These are phyloP conservation scores for Chelonia mydas DNA, from an alignment of 2,797 vertebrate species.

Conservation along the genomic window DNA sequence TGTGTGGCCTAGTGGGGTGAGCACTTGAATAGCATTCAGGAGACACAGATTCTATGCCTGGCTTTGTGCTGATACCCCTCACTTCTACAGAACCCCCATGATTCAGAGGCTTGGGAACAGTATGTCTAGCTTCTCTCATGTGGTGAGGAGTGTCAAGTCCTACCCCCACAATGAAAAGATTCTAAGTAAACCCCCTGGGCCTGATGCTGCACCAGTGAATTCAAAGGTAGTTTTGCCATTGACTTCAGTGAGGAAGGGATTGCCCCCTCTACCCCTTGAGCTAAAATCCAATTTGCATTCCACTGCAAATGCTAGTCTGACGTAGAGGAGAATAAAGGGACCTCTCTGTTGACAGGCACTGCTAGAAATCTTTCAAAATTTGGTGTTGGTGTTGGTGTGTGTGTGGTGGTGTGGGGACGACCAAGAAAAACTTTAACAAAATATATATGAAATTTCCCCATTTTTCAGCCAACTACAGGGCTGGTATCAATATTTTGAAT, in stretches of 20 bases:
- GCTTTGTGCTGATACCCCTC: background rate
- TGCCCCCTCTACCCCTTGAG: background rate
- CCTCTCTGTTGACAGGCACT: background rate
- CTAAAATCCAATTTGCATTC: background rate
- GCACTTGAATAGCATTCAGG: background rate
- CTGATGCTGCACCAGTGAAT: background rate
- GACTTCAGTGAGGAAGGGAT: fast-evolving
- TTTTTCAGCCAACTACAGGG: background rate
- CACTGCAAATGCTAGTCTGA: background rate
- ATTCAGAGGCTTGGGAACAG: background rate
- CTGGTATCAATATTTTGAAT: background rate
- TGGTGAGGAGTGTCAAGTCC: background rate
- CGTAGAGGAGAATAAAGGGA: background rate
- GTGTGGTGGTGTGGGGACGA: background rate
- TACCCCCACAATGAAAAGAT: background rate
- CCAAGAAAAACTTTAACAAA: background rate
- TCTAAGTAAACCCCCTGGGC: fast-evolving
- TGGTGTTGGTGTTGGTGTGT: background rate
- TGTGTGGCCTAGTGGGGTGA: background rate
- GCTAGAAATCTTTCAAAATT: background rate
- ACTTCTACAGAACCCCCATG: background rate
- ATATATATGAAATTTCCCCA: background rate
- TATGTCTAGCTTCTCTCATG: background rate
- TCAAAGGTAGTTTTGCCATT: background rate
- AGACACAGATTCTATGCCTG: background rate